Base-by-base conservation (phyloP, 2,113 vertebrate species). In the Hippocampus mohnikei region DNA sequence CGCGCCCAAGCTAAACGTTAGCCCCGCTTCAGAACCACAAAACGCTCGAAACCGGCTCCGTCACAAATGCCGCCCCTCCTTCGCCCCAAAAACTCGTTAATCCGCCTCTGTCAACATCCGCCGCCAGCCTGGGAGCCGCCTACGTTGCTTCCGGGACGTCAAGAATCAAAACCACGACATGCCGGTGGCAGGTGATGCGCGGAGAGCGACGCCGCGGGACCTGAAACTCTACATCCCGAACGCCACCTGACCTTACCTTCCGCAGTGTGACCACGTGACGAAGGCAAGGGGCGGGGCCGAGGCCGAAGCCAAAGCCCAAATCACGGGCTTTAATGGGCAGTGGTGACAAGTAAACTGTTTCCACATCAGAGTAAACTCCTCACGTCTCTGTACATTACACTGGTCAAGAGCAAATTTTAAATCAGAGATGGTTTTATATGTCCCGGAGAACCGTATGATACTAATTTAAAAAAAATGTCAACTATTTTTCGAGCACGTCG, bases 101-200 rank as follows among this genome's bases (percentile, higher is more conserved):
- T 83, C 82, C 70, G 71, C 80, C 59, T 56, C 62, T 20, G 41
- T 71, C 62, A 59, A 59, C 58, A 59, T 59, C 41, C 40, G 50
- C 29, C 13, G 7, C 46, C 2, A 33, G 15, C 1, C 3, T 27
- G 9, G n/a, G 23, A 15, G 21, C 4, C 3, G 25, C 20, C 48
- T 55, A 60, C 58, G 58, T 60, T 60, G 58, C 46, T 7, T 53
- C 58, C 16, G 4, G 37, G 25, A 25, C 70, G 1, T 64, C 60
- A 77, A 65, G 66, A 50, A 12, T 27, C 58, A 60, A 37, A 9
- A 15, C 64, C 69, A 5, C 6, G 46, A 18, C 2, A 33, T 20
- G 29, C 7, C 2, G 44, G 9, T 3, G 46, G 29, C 75, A 78
- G 76, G 68, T 67, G 69, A 66, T 7, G 21, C 16, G 58, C 46